Evolutionary conservation across 2,113 vertebrate genomes (phyloP).

Genomic region (Ceyx margarethae): DNA sequence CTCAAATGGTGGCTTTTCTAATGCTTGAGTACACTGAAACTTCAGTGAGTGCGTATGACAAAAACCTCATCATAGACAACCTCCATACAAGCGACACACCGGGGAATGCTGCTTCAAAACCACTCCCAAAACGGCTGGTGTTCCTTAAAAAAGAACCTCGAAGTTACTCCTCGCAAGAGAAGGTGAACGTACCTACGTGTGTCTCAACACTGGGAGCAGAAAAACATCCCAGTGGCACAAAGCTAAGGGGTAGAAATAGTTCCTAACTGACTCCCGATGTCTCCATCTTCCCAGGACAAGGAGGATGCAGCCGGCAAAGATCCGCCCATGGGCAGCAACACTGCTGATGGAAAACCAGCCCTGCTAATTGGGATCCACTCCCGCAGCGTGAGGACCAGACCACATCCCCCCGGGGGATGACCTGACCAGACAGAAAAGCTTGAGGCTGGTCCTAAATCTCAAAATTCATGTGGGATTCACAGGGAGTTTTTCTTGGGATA

Average conservation of each 20-base stretch:
- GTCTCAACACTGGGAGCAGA: not conserved
- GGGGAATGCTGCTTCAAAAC: conserved; percentile 28
- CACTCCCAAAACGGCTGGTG: not conserved
- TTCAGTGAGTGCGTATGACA: conserved; percentile 64
- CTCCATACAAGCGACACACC: conserved; percentile 63
- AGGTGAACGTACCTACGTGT: not conserved
- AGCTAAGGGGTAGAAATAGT: not conserved
- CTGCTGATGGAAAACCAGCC: fast-evolving
- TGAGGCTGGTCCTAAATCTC: not conserved
- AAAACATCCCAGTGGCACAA: not conserved
- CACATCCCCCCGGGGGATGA: not conserved
- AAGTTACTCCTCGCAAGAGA: not conserved
- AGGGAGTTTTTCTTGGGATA: not conserved
- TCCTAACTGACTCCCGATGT: not conserved
- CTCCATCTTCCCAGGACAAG: not conserved
- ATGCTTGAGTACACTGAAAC: conserved; percentile 75
- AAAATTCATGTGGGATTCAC: not conserved
- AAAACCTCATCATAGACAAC: conserved; percentile 72
- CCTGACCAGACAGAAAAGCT: not conserved
- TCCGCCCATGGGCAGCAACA: not conserved
- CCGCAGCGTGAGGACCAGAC: fast-evolving
- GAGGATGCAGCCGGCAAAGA: not conserved
- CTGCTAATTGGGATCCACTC: not conserved
- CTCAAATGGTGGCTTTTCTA: conserved; percentile 74
- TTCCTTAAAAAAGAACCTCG: not conserved